These are phyloP conservation scores for Cnemophilus loriae DNA, from an alignment of 2,113 vertebrate species.

Conservation along the genomic window DNA sequence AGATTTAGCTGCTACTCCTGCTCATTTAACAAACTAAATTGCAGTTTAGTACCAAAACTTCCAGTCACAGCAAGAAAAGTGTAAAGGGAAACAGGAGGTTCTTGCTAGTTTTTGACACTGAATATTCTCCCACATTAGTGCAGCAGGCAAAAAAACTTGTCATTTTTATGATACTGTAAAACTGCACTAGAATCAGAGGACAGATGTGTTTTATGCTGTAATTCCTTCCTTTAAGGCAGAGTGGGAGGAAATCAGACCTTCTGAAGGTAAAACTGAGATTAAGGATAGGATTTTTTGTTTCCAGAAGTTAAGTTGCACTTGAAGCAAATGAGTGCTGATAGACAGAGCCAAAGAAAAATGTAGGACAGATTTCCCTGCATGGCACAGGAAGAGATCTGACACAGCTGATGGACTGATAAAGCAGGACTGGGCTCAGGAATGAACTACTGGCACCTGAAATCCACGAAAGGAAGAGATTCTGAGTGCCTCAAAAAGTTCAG, in stretches of 20 bases:
- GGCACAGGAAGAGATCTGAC: background rate
- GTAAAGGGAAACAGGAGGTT: background rate
- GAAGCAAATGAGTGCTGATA: background rate
- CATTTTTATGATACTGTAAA: conserved; percentile 14
- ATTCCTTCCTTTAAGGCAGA: background rate
- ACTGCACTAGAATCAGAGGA: background rate
- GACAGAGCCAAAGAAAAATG: background rate
- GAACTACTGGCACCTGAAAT: background rate
- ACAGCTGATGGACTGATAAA: background rate
- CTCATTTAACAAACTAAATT: background rate
- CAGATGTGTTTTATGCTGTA: background rate
- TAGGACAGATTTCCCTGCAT: background rate
- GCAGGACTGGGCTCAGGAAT: background rate
- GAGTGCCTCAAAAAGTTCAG: background rate
- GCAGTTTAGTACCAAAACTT: background rate
- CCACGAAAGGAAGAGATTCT: background rate
- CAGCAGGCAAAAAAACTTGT: background rate
- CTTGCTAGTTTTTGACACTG: background rate
- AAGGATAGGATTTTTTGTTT: background rate
- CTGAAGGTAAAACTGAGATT: background rate
- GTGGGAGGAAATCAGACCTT: background rate
- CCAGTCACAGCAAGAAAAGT: background rate
- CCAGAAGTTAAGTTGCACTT: background rate
- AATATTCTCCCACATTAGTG: background rate
- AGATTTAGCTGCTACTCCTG: background rate